Evolutionary conservation across 2,797 vertebrate species (phyloP), one percentile per base, ranked within the genome.

Genomic region (Peromyscus eremicus): DNA sequence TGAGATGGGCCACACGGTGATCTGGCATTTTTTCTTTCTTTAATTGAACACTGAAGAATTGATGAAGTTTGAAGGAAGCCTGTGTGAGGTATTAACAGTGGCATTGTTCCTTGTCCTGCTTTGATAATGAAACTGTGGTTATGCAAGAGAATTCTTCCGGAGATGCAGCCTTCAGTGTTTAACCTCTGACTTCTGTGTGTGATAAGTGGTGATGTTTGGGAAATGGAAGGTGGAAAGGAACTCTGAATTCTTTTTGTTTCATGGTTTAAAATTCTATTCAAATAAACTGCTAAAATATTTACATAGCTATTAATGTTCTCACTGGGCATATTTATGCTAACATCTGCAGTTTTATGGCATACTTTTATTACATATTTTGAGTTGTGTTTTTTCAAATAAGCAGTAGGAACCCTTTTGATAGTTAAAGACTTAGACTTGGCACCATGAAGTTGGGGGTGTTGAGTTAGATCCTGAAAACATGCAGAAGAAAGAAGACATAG

Each of bases 291-390:
- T 86, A 52, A 80, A 75, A 46, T 57, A 92, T 34, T 81, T 92
- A 34, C 23, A 49, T 46, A 32, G 12, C 23, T 81, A 76, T 76
- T 13, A 17, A 34, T 57, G 40, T 46, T 76, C 66, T 80, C 49
- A 84, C 5, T 17, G 86, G 52, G 79, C 17, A 32, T 77, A 13
- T 88, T 76, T 84, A 57, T n/a, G 60, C 19, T 29, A 49, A 37
- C 37, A 55, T 16, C 5, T 6, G 43, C 57, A 80, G 46, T 75
- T 93, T 97, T 85, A 81, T 29, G n/a, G 49, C 82, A 49, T 1
- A 77, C 14, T 93, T 91, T 90, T 92, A 49, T 62, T 73, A 40
- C 87, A 19, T 86, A 32, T 93, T 91, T 96, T 92, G 57, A 76
- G 5, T 62, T 89, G 3, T 73, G 21, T 49, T 82, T 94, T 92